Conservation (phyloP, 2,113 vertebrate genomes). For the Triplophysa rosa region DNA sequence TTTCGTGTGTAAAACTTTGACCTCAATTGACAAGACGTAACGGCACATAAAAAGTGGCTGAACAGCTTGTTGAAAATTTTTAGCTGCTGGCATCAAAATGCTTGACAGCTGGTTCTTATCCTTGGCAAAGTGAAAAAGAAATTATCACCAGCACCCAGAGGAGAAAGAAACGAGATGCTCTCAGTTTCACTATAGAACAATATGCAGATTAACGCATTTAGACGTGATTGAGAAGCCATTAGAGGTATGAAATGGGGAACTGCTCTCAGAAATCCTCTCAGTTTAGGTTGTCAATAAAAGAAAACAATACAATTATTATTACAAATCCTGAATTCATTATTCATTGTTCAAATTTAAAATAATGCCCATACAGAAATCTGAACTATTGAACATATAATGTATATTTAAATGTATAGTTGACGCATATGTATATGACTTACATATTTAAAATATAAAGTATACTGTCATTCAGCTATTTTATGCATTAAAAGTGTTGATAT, state of each 20-base stretch:
- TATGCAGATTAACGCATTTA: conserved; percentile 17
- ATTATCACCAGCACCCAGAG: neutral
- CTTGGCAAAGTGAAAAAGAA: conserved; percentile 18
- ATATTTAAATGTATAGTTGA: no score
- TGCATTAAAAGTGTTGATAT: neutral
- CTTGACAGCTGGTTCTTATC: conserved; percentile 35
- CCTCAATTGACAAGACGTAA: conserved; percentile 19
- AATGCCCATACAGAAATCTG: no score
- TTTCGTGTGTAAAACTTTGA: neutral
- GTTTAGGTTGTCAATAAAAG: neutral
- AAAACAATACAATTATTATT: neutral
- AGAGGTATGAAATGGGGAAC: neutral
- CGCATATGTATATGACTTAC: no score
- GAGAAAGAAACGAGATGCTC: neutral
- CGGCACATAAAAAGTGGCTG: conserved; percentile 4
- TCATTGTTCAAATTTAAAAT: no score
- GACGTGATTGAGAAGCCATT: neutral
- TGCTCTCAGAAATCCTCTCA: neutral
- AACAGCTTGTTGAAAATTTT: conserved; percentile 29
- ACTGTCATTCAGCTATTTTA: neutral
- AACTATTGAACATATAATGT: no score
- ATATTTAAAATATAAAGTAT: no score
- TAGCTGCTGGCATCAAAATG: conserved; percentile 29
- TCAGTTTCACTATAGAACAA: conserved; percentile 3
- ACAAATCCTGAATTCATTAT: neutral